Conservation (phyloP, 1,140 invertebrate genomes). For the Coptotermes formosanus region DNA sequence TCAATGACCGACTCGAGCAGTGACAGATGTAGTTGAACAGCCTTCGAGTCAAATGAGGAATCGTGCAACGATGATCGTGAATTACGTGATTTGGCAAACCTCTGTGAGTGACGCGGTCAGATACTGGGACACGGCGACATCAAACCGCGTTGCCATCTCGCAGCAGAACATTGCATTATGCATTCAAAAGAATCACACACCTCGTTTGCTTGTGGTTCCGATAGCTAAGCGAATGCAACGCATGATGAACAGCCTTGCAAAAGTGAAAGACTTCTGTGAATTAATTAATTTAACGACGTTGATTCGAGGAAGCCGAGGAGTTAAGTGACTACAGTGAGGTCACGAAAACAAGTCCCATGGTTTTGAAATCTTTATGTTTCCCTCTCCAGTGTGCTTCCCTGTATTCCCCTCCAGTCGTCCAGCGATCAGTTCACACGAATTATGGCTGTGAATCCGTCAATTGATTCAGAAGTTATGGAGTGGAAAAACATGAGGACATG, state of each 20-base stretch:
- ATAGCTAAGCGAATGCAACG: background rate
- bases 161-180: background rate
- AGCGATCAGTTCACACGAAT: too few relatives aligned
- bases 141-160: background rate
- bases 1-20: too few relatives aligned
- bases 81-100: background rate
- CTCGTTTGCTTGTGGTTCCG: background rate
- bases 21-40: background rate
- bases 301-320: too few relatives aligned
- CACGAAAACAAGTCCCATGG: too few relatives aligned
- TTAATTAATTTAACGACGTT: too few relatives aligned
- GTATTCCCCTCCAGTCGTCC: too few relatives aligned
- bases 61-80: background rate
- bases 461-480: background rate
- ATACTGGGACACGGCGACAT: background rate
- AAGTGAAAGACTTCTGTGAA: too few relatives aligned
- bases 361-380: too few relatives aligned
- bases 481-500: background rate
- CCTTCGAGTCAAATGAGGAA: background rate
- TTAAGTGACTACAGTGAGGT: too few relatives aligned
- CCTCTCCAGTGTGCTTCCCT: too few relatives aligned
- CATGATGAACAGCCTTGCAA: too few relatives aligned
- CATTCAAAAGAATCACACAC: conserved; percentile 5
- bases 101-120: background rate
- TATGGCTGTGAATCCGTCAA: background rate